Percentiles rank a stretch among this genome's conserved stretches.
Conservation (phyloP, 2,888 invertebrate species). For the Cataglyphis livida region DNA sequence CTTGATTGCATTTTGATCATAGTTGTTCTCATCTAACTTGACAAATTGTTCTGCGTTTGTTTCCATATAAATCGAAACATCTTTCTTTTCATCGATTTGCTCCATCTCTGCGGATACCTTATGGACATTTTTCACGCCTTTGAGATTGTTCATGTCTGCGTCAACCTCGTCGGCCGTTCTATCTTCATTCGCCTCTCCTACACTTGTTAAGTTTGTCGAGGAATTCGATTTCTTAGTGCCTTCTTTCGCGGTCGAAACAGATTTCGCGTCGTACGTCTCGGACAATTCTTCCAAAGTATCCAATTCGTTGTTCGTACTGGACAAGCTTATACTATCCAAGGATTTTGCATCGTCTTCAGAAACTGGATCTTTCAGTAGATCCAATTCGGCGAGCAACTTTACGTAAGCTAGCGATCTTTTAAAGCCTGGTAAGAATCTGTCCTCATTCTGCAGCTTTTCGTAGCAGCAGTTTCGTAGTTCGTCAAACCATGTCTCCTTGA, state of each 20-base stretch:
- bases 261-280: constrained; percentile 66
- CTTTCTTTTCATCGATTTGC: constrained; percentile 73
- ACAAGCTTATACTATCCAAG: constrained; percentile 87
- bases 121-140: constrained; percentile 68
- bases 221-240: constrained; percentile 74
- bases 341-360: constrained; percentile 88
- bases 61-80: constrained; percentile 77
- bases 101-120: constrained; percentile 75
- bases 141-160: constrained; percentile 54
- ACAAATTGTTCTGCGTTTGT: constrained; percentile 76
- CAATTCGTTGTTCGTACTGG: constrained; percentile 84
- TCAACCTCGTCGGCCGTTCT: constrained; percentile 70
- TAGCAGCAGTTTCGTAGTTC: constrained; percentile 91
- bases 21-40: constrained; percentile 78
- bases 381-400: constrained; percentile 91
- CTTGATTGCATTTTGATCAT: constrained; percentile 82
- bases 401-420: constrained; percentile 89
- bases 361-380: constrained; percentile 88
- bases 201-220: constrained; percentile 74
- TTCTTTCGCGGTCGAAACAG: constrained; percentile 64
- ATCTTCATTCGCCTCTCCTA: constrained; percentile 64
- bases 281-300: constrained; percentile 79
- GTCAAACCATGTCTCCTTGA: constrained; percentile 93
- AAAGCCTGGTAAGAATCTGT: constrained; percentile 89
- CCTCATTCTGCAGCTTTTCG: constrained; percentile 88